These are phyloP conservation scores for Cladorhizidae sp. DNA, from an alignment of 37 sponge, comb jelly and placozoan species.

Conservation along the genomic window DNA sequence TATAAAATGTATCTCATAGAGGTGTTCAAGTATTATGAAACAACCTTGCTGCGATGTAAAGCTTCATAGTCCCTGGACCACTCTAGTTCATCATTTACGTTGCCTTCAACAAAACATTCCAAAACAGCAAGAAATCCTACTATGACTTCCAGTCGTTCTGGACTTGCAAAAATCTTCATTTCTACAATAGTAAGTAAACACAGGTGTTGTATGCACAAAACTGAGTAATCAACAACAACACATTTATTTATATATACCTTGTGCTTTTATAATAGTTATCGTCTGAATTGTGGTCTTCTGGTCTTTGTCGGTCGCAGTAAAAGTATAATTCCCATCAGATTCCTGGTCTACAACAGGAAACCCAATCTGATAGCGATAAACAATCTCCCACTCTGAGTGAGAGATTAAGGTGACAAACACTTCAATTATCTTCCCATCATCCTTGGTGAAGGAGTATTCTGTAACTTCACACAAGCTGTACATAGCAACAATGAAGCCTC, in stretches of 20 bases:
- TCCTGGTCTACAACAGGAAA: slow-evolving; percentile 11
- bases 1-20: not conserved
- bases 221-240: not conserved
- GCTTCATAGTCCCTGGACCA: slow-evolving; percentile 30
- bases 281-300: slow-evolving; percentile 9
- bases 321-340: slow-evolving; percentile 14
- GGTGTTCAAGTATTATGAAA: too few species aligned
- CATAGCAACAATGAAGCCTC: slow-evolving; percentile 8
- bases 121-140: slow-evolving; percentile 19
- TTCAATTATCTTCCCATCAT: not conserved
- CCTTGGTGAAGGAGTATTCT: not conserved
- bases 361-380: slow-evolving; percentile 6
- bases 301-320: slow-evolving; percentile 4
- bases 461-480: slow-evolving; percentile 10
- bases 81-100: not conserved
- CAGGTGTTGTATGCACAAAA: not conserved
- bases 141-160: not conserved
- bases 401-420: not conserved
- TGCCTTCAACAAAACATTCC: slow-evolving; percentile 24
- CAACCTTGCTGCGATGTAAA: not conserved
- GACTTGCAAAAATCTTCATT: slow-evolving; percentile 13
- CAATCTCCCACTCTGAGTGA: not conserved
- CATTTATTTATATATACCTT: slow-evolving; percentile 5
- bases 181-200: not conserved
- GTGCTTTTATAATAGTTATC: slow-evolving; percentile 15